Evolutionary conservation across 2,888 invertebrate species (phyloP), one percentile per base, ranked within the genome.

Genomic region (Venusia cambrica): DNA sequence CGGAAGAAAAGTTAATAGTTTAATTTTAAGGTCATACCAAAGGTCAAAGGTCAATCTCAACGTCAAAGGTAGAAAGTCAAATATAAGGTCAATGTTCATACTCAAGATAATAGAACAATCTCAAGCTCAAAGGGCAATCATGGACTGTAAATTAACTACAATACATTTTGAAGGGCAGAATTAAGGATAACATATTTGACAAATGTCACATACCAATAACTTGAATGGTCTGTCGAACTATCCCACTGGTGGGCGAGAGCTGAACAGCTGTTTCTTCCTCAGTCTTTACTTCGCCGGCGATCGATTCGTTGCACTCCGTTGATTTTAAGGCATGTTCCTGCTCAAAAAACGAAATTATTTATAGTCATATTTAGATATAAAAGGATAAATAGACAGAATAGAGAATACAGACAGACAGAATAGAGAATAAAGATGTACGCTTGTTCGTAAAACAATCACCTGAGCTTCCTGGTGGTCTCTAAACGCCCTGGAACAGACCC

Each of bases 221-320:
- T 27, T 59, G 57, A 4, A 62, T 59, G 1, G 62, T 56, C 3
- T 70, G 66, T 1, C 68, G 62, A 1, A 85, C 76, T 0, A 79
- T 58, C 1, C 84, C 85, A 42, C 80, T 83, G 1, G 78, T 79
- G 20, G 85, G 85, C 2, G 85, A 85, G n/a, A 85, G 51, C 16
- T 72, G 72, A 0, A 74, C 66, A 0, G 62, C 42, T 1, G 61
- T 53, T 19, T 67, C 67, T 4, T 70, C 75, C 17, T 79, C 81
- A 1, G 70, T 67, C 31, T 78, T 80, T 18, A 77, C 11, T 6
- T 73, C 70, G 9, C 54, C 68, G 0, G 73, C 62, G 7, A 69
- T 72, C 0, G 56, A 62, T 38, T 73, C 71, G 2, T 80, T 57
- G 32, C 87, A 87, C 21, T 75, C 78, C 0, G 58, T 50, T 0